Evolutionary conservation across 1,140 invertebrate genomes (phyloP).

Genomic region (Hylyphantes graminicola): DNA sequence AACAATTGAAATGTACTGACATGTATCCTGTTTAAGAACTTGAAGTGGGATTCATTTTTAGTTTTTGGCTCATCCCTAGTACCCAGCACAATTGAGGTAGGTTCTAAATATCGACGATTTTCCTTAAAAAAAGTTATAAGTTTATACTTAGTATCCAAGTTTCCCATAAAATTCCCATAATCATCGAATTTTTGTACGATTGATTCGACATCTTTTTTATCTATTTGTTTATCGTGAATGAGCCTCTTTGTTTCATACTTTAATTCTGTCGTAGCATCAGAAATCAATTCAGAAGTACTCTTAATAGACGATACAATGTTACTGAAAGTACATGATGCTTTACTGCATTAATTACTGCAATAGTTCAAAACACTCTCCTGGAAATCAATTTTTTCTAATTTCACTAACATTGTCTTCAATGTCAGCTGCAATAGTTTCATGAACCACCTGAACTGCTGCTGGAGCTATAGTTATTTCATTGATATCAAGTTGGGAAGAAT

Average conservation of each 20-base stretch:
- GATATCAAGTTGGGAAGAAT: neutral
- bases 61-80: constrained; percentile 3
- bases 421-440: neutral
- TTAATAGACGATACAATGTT: neutral
- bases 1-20: constrained; percentile 20
- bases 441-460: neutral
- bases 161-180: neutral
- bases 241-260: constrained; percentile 5
- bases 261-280: neutral
- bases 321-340: neutral
- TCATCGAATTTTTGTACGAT: constrained; percentile 1
- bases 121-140: neutral
- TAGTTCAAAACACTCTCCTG: neutral
- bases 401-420: neutral
- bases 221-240: neutral
- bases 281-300: constrained; percentile 1
- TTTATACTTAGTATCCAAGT: constrained; percentile 21
- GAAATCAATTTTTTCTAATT: neutral
- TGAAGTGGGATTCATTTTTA: neutral
- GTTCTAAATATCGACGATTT: constrained; percentile 1
- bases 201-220: neutral
- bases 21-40: constrained; percentile 1
- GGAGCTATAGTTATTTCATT: neutral
- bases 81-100: neutral
- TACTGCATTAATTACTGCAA: constrained; percentile 7